Percentiles rank a stretch among this genome's conserved stretches.
Evolutionary conservation across 92 coral and sea anemone species (phyloP).

Genomic region (Parazoanthus darwini): DNA sequence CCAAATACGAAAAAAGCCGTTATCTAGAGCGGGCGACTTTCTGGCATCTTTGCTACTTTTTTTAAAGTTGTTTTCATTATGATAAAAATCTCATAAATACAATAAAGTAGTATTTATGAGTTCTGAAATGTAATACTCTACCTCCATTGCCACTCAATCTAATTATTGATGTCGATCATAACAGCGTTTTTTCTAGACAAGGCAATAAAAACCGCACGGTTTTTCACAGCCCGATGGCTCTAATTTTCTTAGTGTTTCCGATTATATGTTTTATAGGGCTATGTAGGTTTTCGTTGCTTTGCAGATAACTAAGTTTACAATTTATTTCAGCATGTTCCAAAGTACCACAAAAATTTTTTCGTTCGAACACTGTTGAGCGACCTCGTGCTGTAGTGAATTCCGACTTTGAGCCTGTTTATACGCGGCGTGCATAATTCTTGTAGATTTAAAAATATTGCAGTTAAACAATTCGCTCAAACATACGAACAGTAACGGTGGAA

Average conservation of each 20-base stretch:
- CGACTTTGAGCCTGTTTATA: too few relatives aligned
- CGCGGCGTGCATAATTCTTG: not conserved
- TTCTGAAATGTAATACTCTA: not conserved
- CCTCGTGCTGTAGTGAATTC: not conserved
- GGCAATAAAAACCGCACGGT: not conserved
- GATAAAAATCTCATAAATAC: conserved; percentile 24
- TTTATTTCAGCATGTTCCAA: not conserved
- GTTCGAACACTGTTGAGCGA: not conserved
- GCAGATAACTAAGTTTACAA: too few relatives aligned
- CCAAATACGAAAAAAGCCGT: not conserved
- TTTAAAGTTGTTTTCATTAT: not conserved
- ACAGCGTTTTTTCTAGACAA: not conserved
- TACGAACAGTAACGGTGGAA: not conserved
- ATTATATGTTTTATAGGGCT: not conserved
- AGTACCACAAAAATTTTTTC: not conserved
- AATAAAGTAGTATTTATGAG: conserved; percentile 1
- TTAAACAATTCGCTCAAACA: not conserved
- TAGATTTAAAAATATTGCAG: not conserved
- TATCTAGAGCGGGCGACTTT: conserved; percentile 4
- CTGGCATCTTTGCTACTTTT: conserved; percentile 2
- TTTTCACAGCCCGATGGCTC: not conserved
- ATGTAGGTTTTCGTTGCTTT: too few relatives aligned
- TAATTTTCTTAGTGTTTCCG: not conserved
- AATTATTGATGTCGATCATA: not conserved
- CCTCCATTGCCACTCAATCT: not conserved